Evolutionary conservation across 2,113 vertebrate genomes (phyloP).

Genomic region (Montifringilla adamsi): DNA sequence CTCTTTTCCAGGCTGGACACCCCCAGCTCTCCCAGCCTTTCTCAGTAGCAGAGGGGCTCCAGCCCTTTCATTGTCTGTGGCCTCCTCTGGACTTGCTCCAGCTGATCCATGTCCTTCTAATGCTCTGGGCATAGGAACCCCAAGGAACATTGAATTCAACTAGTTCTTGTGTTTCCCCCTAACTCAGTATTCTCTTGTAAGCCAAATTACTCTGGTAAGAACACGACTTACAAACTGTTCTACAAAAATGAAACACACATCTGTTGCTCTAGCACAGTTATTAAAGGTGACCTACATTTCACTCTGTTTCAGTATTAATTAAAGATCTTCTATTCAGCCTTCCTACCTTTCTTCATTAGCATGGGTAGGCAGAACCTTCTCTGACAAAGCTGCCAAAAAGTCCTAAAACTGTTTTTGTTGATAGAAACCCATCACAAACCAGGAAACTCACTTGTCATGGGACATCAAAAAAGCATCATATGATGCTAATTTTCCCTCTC

Average conservation of each 20-base stretch:
- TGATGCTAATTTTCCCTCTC: background rate
- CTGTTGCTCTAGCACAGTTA: background rate
- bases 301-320: slow-evolving; percentile 8
- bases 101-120: background rate
- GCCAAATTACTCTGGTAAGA: background rate
- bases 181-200: background rate
- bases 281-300: slow-evolving; percentile 36
- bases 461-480: background rate
- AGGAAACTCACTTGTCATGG: background rate
- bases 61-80: background rate
- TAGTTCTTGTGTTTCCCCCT: background rate
- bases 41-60: background rate
- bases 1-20: background rate
- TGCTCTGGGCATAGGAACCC: background rate
- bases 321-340: background rate
- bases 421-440: background rate
- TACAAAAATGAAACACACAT: background rate
- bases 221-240: background rate
- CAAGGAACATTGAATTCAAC: rapidly evolving
- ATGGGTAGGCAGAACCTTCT: background rate
- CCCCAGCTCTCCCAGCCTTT: background rate
- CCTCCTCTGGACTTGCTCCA: too few relatives aligned
- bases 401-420: background rate
- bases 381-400: background rate
- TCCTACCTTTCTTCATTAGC: background rate